phyloP scores from a whole-genome alignment of 2,888 invertebrate species.

The Tortricodes alternella region DNA sequence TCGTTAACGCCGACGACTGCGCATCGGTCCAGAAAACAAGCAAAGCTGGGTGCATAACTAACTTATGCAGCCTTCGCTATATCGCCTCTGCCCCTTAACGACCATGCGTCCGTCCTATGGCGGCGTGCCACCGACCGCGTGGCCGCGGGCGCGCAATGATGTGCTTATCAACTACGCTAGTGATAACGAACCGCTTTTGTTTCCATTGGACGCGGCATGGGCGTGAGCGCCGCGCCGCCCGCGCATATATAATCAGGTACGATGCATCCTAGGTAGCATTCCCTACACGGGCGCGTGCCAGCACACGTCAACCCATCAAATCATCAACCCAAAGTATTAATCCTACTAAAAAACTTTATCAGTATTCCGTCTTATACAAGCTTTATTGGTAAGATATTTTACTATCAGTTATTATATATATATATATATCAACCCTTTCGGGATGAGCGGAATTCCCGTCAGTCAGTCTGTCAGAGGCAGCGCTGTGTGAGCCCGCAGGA shows the following conservation, averaged over 20 bases:
- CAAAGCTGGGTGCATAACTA: not conserved
- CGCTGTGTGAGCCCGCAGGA: too few species aligned
- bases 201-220: conserved; percentile 71
- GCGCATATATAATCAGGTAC: conserved; percentile 58
- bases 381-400: conserved; percentile 19
- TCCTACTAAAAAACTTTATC: not conserved
- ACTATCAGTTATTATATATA: too few species aligned
- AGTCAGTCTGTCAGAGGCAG: too few species aligned
- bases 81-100: conserved; percentile 54
- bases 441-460: too few species aligned
- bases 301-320: conserved; percentile 39
- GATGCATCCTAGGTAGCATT: conserved; percentile 47
- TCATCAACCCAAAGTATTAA: conserved; percentile 7
- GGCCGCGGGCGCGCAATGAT: conserved; percentile 57
- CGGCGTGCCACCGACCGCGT: conserved; percentile 55
- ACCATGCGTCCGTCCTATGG: conserved; percentile 67
- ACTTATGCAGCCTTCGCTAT: not conserved
- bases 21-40: not conserved
- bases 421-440: too few species aligned
- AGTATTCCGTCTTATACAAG: not conserved
- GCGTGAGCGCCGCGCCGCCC: conserved; percentile 64
- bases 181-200: conserved; percentile 43
- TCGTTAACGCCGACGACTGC: too few species aligned
- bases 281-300: conserved; percentile 48
- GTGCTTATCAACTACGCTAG: conserved; percentile 46